A percentile compares a stretch with the other conserved stretches of the same genome.
Evolutionary conservation across 2,113 vertebrate genomes (phyloP).

Genomic region (Catharus bicknelli): DNA sequence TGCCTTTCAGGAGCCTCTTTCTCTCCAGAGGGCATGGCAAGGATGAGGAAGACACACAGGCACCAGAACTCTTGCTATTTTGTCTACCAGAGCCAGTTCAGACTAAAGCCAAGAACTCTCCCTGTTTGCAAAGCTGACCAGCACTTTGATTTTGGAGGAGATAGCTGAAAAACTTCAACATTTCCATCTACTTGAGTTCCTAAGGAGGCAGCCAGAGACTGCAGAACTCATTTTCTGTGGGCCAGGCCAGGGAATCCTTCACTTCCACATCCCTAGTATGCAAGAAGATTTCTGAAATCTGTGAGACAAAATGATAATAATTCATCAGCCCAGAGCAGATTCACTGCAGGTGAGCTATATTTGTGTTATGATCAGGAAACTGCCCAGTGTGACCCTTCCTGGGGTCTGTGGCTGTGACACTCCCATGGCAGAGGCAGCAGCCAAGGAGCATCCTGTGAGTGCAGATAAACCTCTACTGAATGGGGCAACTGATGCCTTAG

Average conservation of each 20-base stretch:
- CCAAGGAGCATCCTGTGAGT: fast-evolving
- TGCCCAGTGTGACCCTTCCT: not conserved
- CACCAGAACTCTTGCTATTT: not conserved
- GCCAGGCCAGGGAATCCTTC: not conserved
- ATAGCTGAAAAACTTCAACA: not conserved
- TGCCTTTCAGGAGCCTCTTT: not conserved
- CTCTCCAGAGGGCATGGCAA: not conserved
- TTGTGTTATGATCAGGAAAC: not conserved
- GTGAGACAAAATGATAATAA: not conserved
- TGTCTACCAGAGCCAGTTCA: not conserved
- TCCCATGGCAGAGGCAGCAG: not conserved
- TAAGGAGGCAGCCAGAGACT: not conserved
- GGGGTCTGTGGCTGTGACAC: not conserved
- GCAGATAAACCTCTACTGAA: not conserved
- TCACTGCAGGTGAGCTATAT: not conserved
- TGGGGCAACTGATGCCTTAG: not conserved
- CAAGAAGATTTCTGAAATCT: not conserved
- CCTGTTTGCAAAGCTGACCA: not conserved
- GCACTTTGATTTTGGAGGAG: not conserved
- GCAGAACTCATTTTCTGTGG: not conserved
- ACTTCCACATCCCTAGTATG: fast-evolving
- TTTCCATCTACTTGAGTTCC: not conserved
- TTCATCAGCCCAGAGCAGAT: not conserved
- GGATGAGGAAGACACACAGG: not conserved
- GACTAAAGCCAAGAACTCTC: not conserved